Percentiles rank a stretch among this genome's conserved stretches.
These are phyloP conservation scores for Heteromurus nitidus DNA, from an alignment of 2,888 invertebrate species.

Conservation along the genomic window DNA sequence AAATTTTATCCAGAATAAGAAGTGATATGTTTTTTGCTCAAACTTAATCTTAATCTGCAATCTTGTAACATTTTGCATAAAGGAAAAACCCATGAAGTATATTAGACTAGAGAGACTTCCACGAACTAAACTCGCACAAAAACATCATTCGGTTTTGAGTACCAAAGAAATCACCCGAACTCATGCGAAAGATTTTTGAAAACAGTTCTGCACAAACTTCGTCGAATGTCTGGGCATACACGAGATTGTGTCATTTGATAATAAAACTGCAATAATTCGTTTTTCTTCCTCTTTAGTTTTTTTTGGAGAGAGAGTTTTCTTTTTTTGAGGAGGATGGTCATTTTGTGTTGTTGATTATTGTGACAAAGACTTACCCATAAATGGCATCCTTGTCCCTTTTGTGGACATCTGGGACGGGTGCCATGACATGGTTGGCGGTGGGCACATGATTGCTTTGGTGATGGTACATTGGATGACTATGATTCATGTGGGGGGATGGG, in stretches of 20 bases:
- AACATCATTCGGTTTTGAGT: no score
- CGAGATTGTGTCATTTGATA: slow-evolving; percentile 51
- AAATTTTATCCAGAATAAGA: not conserved
- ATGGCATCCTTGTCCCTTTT: slow-evolving; percentile 99
- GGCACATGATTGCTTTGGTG: slow-evolving; percentile 89
- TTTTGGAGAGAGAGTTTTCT: not conserved
- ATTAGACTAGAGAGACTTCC: not conserved
- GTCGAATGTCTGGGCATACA: slow-evolving; percentile 12
- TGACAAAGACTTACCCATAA: slow-evolving; percentile 92
- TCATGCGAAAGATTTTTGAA: not conserved
- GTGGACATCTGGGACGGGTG: slow-evolving; percentile 87
- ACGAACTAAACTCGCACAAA: not conserved
- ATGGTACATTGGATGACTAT: slow-evolving; percentile 79
- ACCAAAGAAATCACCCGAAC: not conserved
- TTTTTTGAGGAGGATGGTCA: no score
- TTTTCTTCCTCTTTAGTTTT: not conserved
- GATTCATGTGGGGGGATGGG: slow-evolving; percentile 86
- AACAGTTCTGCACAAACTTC: not conserved
- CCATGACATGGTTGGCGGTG: slow-evolving; percentile 77
- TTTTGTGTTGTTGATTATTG: not conserved
- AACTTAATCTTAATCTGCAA: not conserved
- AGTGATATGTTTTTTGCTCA: not conserved
- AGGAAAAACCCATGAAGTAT: not conserved
- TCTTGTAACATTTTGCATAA: not conserved
- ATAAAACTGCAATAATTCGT: not conserved